Conservation (phyloP, 2,113 vertebrate species). For the Gnathonemus echidnorhynchus region DNA sequence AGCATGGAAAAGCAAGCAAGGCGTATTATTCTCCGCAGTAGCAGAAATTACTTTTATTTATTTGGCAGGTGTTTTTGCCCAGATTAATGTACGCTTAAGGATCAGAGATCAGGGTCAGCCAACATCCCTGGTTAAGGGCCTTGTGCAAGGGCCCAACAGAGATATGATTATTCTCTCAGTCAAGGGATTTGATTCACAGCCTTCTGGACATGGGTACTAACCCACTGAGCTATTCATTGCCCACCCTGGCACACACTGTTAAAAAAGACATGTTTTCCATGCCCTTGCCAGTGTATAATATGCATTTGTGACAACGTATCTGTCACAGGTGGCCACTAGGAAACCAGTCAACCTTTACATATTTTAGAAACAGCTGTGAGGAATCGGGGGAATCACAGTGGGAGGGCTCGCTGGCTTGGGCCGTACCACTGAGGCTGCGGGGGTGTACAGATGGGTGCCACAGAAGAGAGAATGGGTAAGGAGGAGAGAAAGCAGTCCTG, state of each 20-base stretch:
- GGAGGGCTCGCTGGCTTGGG: neutral
- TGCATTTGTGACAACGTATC: neutral
- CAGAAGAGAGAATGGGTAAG: neutral
- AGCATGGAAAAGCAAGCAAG: neutral
- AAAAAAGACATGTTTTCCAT: neutral
- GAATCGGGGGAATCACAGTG: neutral
- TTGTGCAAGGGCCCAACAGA: neutral
- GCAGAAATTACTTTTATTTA: neutral
- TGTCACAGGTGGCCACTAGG: conserved; percentile 12
- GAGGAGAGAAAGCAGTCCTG: neutral
- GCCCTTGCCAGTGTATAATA: neutral
- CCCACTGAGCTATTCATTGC: neutral
- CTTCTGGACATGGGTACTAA: neutral
- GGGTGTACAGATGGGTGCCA: neutral
- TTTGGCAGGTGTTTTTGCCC: neutral
- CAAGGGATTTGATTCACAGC: neutral
- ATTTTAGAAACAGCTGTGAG: neutral
- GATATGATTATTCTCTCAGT: neutral
- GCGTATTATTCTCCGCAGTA: neutral
- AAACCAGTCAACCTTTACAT: neutral
- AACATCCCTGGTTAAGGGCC: neutral
- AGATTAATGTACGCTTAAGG: neutral
- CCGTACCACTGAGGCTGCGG: neutral
- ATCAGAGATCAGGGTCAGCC: neutral
- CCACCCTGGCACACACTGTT: neutral